These are phyloP conservation scores for Isurus oxyrinchus DNA, from an alignment of 2,113 vertebrate species.

Conservation along the genomic window DNA sequence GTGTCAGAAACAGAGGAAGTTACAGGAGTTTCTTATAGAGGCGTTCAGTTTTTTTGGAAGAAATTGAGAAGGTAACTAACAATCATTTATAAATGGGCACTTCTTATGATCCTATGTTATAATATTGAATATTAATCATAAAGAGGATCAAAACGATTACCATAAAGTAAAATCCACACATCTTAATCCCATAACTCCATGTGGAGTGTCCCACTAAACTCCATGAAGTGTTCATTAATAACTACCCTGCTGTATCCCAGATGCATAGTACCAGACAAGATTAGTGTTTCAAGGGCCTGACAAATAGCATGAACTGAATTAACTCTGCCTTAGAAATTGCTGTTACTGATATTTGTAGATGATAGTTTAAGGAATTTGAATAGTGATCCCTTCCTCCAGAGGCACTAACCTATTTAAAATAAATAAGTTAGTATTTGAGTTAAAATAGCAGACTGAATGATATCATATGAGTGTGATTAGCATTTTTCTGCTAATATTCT, in stretches of 20 bases:
- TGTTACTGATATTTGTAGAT: not conserved
- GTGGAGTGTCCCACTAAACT: too few species aligned
- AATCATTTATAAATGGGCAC: not conserved
- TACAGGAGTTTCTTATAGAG: not conserved
- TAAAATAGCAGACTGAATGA: too few species aligned
- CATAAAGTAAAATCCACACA: not conserved
- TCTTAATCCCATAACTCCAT: too few species aligned
- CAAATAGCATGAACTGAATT: not conserved
- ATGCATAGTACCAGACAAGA: not conserved
- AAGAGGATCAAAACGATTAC: not conserved
- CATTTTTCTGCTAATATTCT: not conserved
- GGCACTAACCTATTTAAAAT: not conserved
- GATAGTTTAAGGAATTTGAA: not conserved
- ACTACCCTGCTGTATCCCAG: too few species aligned
- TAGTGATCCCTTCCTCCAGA: not conserved
- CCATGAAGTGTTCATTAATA: too few species aligned
- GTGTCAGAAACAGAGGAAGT: not conserved
- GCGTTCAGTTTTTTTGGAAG: not conserved
- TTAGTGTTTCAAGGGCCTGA: not conserved
- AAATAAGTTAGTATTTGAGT: not conserved
- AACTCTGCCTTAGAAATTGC: not conserved
- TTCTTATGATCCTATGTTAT: not conserved
- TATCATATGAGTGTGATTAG: not conserved
- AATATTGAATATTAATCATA: not conserved
- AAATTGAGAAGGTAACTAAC: not conserved